Base-by-base conservation (phyloP, 1,140 invertebrate genomes). In the Kradibia gibbosae region DNA sequence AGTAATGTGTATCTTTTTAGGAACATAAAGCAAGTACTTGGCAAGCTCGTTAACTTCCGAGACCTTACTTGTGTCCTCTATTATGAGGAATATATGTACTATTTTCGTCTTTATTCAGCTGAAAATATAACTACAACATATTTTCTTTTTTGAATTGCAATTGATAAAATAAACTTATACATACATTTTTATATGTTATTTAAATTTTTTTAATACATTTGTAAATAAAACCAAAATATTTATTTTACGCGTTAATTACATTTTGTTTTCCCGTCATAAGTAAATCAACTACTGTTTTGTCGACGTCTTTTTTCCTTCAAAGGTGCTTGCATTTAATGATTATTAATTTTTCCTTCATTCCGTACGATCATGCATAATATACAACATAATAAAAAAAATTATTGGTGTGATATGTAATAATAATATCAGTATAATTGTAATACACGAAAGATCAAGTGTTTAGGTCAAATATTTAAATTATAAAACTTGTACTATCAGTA, bases 361-460 rank as follows among this genome's bases (percentile, higher is more conserved):
- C 73, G 80, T 71, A 77, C 74, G 80, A 81, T 81, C 79, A 81
- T 81, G 79, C 79, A 81, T 81, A 81, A 65, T 74, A 81, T 75
- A 81, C 72, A 81, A 76, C 70, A 79, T 86, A 85, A 80, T 84
- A 82, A 83, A 78, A 80, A 75, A 86, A 86, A 83, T 85, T 84
- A 85, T 86, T 84, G 84, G 84, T 86, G 85, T 86, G 84, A 86
- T 85, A 86, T 84, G 81, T 85, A 84, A 81, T 83, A 83, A 86
- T 86, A 81, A 85, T 79, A 84, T 83, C 77, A 85, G 77, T 73
- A 74, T 85, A 84, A 85, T 83, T 83, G 83, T 75, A 74, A 83
- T 78, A 82, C 65, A 76, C 72, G 80, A 80, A 81, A 81, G 34
- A 83, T 34, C 50, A 74, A 67, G 28, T 75, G 60, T 74, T 75